phyloP scores from a whole-genome alignment of 2,888 invertebrate genomes.

The Petrolisthes cinctipes region DNA sequence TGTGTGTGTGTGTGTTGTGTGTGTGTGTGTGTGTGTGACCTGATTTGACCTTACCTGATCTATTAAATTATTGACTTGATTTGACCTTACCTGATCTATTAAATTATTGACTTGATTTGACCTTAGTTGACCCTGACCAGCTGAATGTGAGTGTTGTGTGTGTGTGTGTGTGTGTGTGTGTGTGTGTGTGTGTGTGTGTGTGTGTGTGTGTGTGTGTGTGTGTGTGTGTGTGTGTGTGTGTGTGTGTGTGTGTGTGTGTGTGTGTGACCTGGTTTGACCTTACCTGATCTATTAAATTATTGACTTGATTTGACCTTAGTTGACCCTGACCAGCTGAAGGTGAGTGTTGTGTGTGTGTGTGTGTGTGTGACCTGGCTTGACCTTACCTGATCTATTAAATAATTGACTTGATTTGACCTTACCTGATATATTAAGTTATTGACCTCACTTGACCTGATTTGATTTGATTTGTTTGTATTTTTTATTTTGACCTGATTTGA shows the following conservation, averaged over 20 bases:
- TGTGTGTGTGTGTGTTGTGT: too few relatives aligned
- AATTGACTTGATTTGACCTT: too few relatives aligned
- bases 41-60: background rate
- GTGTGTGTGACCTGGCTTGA: too few relatives aligned
- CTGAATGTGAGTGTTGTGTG: background rate
- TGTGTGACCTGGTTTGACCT: background rate
- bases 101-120: too few relatives aligned
- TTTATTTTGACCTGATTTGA: too few relatives aligned
- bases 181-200: conserved; percentile 13
- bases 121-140: too few relatives aligned
- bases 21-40: background rate
- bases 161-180: background rate
- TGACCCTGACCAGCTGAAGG: background rate
- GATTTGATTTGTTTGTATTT: too few relatives aligned
- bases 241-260: conserved; percentile 16
- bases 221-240: conserved; percentile 21
- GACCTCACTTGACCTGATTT: too few relatives aligned
- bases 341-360: conserved; percentile 7
- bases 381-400: too few relatives aligned
- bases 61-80: background rate
- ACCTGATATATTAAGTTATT: too few relatives aligned
- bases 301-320: background rate
- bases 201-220: conserved; percentile 14
- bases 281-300: background rate
- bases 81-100: background rate